Percentiles rank a stretch among this genome's conserved stretches.
Conservation (phyloP, 2,888 invertebrate genomes). For the Shargacucullia verbasci region DNA sequence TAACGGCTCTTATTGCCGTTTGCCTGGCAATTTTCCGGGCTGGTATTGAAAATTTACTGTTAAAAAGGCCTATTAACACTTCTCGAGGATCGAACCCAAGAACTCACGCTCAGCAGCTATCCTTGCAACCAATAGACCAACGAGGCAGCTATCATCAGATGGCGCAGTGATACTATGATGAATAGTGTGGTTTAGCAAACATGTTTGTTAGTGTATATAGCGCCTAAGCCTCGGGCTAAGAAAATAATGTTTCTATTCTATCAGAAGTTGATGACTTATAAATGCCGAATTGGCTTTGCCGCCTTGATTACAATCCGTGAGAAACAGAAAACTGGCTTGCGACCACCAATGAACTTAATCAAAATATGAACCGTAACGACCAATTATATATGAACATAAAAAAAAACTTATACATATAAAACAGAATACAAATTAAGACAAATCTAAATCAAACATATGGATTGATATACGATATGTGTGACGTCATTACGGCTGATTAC, state of each 20-base stretch:
- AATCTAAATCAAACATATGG: constrained; percentile 45
- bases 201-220: too few relatives aligned
- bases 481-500: constrained; percentile 18
- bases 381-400: constrained; percentile 45
- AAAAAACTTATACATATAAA: constrained; percentile 31
- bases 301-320: constrained; percentile 28
- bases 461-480: constrained; percentile 33
- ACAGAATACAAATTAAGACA: constrained; percentile 38
- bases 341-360: constrained; percentile 48
- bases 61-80: too few relatives aligned
- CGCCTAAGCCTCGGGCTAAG: not conserved
- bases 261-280: constrained; percentile 3
- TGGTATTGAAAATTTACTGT: too few relatives aligned
- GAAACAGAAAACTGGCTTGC: constrained; percentile 35
- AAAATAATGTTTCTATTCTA: constrained; percentile 1
- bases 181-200: too few relatives aligned
- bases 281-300: constrained; percentile 21
- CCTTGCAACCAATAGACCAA: too few relatives aligned
- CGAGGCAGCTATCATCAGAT: too few relatives aligned
- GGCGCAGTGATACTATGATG: too few relatives aligned
- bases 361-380: constrained; percentile 32
- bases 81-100: too few relatives aligned
- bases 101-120: too few relatives aligned
- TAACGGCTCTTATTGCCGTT: too few relatives aligned
- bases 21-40: too few relatives aligned